Evolutionary conservation across 2,113 vertebrate genomes (phyloP).

Genomic region (Sorex fumeus): DNA sequence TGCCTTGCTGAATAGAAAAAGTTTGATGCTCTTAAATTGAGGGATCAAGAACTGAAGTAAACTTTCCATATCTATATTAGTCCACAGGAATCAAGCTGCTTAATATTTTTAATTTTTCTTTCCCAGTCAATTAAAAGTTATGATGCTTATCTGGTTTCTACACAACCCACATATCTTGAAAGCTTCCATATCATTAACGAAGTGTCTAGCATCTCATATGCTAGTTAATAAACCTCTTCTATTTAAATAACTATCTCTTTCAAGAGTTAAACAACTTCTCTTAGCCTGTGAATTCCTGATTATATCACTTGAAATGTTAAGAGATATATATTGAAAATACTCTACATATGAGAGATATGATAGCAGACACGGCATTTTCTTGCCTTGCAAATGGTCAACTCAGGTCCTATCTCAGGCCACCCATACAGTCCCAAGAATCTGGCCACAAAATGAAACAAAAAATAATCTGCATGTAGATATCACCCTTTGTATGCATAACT

Average conservation of each 20-base stretch:
- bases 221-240: neutral
- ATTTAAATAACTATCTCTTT: constrained; percentile 1
- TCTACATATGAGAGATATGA: neutral
- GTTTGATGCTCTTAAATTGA: too few species aligned
- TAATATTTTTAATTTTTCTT: neutral
- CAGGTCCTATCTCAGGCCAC: too few species aligned
- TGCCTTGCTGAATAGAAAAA: neutral
- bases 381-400: too few species aligned
- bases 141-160: neutral
- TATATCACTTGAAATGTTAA: constrained; percentile 14
- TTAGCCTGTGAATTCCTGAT: neutral
- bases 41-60: neutral
- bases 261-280: neutral
- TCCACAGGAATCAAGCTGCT: neutral
- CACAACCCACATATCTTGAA: neutral
- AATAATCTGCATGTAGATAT: neutral
- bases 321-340: neutral
- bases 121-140: neutral
- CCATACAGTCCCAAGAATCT: too few species aligned
- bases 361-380: too few species aligned
- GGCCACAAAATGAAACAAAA: too few species aligned
- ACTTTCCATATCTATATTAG: neutral
- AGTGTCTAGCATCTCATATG: neutral
- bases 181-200: neutral
- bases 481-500: neutral